Evolutionary conservation across 2,888 invertebrate species (phyloP).

Genomic region (Apoda limacodes): DNA sequence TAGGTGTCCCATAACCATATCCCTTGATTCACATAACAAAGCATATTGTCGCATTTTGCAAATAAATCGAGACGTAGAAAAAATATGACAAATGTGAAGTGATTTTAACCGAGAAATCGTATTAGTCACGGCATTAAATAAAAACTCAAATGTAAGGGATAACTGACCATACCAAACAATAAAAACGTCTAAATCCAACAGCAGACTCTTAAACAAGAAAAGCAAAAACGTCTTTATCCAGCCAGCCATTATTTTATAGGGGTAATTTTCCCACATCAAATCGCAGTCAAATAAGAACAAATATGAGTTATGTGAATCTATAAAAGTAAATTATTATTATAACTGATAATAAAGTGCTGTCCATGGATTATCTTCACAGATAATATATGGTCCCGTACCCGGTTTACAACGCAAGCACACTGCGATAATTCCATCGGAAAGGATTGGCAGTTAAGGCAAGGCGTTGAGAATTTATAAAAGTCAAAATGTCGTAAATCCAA

Average conservation of each 20-base stretch:
- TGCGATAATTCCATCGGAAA: constrained; percentile 50
- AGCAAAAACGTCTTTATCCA: constrained; percentile 30
- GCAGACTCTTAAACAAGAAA: constrained; percentile 30
- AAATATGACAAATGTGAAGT: constrained; percentile 64
- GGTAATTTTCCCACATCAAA: constrained; percentile 53
- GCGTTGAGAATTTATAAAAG: constrained; percentile 60
- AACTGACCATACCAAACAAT: constrained; percentile 49
- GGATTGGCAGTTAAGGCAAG: constrained; percentile 57
- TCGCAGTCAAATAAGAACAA: constrained; percentile 63
- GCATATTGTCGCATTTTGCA: constrained; percentile 53
- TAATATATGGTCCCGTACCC: constrained; percentile 55
- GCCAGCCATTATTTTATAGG: constrained; percentile 51
- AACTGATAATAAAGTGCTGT: constrained; percentile 67
- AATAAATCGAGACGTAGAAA: constrained; percentile 66
- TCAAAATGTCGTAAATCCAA: constrained; percentile 58
- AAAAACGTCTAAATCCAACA: constrained; percentile 38
- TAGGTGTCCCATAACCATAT: no score
- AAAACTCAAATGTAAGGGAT: constrained; percentile 36
- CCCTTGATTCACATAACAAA: no score
- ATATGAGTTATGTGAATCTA: constrained; percentile 63
- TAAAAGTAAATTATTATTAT: constrained; percentile 68
- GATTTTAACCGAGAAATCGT: constrained; percentile 32
- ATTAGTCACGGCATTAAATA: constrained; percentile 61
- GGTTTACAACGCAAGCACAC: constrained; percentile 48
- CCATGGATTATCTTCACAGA: constrained; percentile 59